phyloP scores from a whole-genome alignment of 64 coral and sea anemone species.

The Catalaphyllia jardinei region DNA sequence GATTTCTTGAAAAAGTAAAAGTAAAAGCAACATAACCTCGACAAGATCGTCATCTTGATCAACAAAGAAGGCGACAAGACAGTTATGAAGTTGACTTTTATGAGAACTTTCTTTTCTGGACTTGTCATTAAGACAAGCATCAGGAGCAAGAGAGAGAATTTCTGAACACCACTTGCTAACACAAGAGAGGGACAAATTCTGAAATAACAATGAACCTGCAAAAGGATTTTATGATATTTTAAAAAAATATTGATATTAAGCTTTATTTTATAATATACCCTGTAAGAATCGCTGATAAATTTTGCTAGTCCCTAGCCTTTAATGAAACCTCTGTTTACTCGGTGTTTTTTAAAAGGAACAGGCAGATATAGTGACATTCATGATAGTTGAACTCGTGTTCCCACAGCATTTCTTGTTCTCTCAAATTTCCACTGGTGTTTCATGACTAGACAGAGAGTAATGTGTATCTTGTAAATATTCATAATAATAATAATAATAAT shows the following conservation, averaged over 20 bases:
- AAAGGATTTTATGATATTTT: background rate
- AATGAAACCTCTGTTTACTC: too few species aligned
- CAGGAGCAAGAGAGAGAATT: background rate
- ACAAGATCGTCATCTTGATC: slow-evolving; percentile 98
- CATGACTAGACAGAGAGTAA: too few species aligned
- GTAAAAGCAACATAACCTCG: slow-evolving; percentile 54
- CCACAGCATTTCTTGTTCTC: too few species aligned
- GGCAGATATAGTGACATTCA: too few species aligned
- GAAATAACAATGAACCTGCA: slow-evolving; percentile 23
- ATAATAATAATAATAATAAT: too few species aligned
- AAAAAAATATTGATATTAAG: background rate
- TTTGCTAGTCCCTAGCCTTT: too few species aligned
- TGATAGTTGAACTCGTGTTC: too few species aligned
- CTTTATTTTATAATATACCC: too few species aligned
- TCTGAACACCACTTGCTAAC: background rate
- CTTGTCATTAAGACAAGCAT: background rate
- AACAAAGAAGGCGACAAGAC: slow-evolving; percentile 64
- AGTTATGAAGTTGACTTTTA: background rate
- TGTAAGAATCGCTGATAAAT: too few species aligned
- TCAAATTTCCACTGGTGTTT: too few species aligned
- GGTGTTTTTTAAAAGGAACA: too few species aligned
- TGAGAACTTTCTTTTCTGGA: background rate
- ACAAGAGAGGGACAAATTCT: slow-evolving; percentile 9
- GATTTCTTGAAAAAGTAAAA: slow-evolving; percentile 55
- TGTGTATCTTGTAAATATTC: too few species aligned